Base-by-base conservation (phyloP, 2,888 invertebrate species). In the Sinohyriopsis cumingii region DNA sequence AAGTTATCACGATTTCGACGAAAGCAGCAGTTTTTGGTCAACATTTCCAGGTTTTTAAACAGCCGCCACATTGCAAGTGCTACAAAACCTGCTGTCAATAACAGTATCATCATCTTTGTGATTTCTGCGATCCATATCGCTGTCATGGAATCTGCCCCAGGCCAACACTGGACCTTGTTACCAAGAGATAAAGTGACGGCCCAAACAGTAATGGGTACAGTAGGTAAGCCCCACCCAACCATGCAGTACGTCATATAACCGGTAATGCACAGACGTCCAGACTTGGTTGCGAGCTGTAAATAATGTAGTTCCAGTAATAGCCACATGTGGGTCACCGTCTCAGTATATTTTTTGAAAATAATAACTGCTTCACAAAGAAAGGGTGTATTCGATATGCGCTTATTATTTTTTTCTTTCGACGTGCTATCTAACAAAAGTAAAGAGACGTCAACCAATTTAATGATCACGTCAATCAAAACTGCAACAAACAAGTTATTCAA, bases 161-260 rank as follows among this genome's bases (percentile, higher is more conserved):
- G 59, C 79, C 79, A 79, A 53, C 77, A 79, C n/a, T 56, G 65
- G 28, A 69, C 63, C 24, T 69, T 72, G 55, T 76, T 65, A 67
- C 69, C 66, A 12, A 77, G 67, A 15, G 68, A 65, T 28, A 73
- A 25, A 18, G 77, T 72, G 57, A 79, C 73, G 3, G 66, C 67
- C 79, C 77, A 79, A 6, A 75, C 55, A 3, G 71, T 66, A n/a
- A 65, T 61, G 9, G 79, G 77, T 18, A 79, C 63, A 9, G 71
- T 28, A 7, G 77, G 76, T 45, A 74, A 55, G 22, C 74, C 76
- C 76, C 77, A 79, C 20, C 76, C 79, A 33, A 77, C 59, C n/a
- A 75, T 28, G 25, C 71, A 61, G 56, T 77, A 79, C 19, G 64
- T 61, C 22, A 68, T 33, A 33, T 72, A 75, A 57, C 72, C 72